Evolutionary conservation across 2,113 vertebrate species (phyloP).

Genomic region (Theropithecus gelada): DNA sequence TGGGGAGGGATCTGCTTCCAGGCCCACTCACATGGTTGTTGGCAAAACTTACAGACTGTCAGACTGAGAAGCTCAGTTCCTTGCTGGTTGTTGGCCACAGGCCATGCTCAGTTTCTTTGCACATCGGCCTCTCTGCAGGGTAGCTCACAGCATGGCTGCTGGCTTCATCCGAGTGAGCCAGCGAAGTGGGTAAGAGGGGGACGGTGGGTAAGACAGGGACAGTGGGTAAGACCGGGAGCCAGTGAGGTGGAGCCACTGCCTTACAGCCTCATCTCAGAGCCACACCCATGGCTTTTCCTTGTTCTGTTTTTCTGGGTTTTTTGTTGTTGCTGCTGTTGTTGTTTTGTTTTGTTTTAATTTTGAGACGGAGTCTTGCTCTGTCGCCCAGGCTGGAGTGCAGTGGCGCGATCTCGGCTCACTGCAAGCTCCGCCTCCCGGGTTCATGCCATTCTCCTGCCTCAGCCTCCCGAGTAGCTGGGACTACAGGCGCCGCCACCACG

Average conservation of each 20-base stretch:
- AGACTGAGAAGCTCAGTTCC: background rate
- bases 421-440: fast-evolving
- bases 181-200: no score
- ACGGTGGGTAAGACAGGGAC: no score
- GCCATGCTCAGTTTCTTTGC: background rate
- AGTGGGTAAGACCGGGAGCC: no score
- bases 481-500: fast-evolving
- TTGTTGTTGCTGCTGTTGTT: no score
- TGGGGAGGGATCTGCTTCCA: background rate
- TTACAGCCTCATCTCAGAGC: background rate
- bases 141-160: background rate
- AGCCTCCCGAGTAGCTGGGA: no score
- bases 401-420: fast-evolving
- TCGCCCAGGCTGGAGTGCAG: no score
- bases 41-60: background rate
- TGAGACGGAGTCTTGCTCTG: no score
- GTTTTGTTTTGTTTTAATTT: background rate
- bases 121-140: no score
- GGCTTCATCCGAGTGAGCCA: background rate
- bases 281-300: no score
- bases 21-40: background rate
- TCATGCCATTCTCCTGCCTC: no score
- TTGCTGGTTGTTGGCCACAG: background rate
- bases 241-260: background rate
- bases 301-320: background rate